Evolutionary conservation across 2,113 vertebrate genomes (phyloP).

Genomic region (Sterrhoptilus dennistouni): DNA sequence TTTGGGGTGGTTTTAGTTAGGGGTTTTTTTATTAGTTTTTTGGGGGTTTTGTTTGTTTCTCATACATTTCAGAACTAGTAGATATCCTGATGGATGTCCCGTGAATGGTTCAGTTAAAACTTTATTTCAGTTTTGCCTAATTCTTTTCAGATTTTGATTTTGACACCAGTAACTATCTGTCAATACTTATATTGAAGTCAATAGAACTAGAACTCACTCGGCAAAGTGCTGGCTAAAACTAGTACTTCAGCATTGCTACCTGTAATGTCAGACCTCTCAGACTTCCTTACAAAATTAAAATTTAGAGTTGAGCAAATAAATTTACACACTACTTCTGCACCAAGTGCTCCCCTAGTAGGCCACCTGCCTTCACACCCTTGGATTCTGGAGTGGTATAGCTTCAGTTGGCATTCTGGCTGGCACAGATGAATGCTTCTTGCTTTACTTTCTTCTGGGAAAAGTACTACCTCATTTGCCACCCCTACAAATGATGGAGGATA

Average conservation of each 20-base stretch:
- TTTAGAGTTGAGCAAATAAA: background rate
- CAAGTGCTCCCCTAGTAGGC: background rate
- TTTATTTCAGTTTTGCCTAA: background rate
- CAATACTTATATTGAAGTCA: background rate
- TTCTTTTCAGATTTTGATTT: background rate
- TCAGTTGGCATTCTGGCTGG: background rate
- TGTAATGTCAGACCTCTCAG: background rate
- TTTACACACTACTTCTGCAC: background rate
- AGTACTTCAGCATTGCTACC: background rate
- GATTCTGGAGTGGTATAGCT: background rate
- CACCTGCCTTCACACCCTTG: background rate
- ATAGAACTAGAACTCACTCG: background rate
- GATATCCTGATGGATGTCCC: accelerated
- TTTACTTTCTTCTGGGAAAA: background rate
- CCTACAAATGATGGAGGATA: background rate
- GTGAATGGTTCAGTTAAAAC: background rate
- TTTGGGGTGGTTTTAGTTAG: background rate
- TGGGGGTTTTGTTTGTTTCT: background rate
- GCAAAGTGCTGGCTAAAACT: background rate
- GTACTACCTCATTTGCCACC: background rate
- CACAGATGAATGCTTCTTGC: background rate
- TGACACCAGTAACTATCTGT: background rate
- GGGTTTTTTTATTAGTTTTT: background rate
- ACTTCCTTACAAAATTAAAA: background rate
- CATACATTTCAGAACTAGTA: background rate